Conservation (phyloP, 2,797 vertebrate genomes). For the Sphenodon punctatus region DNA sequence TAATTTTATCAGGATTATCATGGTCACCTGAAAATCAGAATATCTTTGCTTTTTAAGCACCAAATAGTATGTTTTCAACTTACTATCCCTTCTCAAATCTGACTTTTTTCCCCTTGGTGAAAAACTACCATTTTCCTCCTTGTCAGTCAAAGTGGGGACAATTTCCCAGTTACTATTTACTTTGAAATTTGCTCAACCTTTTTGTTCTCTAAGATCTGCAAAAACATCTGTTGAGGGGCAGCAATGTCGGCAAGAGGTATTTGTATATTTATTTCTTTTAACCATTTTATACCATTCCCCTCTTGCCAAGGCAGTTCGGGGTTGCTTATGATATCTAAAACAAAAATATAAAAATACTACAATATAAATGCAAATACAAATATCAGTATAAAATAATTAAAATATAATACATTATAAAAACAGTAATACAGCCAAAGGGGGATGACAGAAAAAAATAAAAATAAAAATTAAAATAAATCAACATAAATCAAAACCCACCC, state of each 20-base stretch:
- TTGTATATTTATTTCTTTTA: too few species aligned
- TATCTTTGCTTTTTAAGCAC: constrained; percentile 22
- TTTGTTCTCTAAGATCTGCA: background rate
- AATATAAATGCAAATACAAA: too few species aligned
- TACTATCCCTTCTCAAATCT: constrained; percentile 14
- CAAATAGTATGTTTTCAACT: background rate
- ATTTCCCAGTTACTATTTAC: background rate
- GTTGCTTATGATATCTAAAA: too few species aligned
- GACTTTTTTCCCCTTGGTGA: background rate
- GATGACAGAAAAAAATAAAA: too few species aligned
- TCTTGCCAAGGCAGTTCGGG: too few species aligned
- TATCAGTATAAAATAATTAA: too few species aligned
- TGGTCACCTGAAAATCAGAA: constrained; percentile 33
- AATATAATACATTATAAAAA: too few species aligned
- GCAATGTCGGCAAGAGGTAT: background rate
- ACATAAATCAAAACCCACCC: too few species aligned
- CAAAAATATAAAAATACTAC: too few species aligned
- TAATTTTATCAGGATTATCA: constrained; percentile 36
- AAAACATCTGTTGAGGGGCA: background rate
- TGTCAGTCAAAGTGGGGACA: background rate
- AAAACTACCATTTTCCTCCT: background rate
- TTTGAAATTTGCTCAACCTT: rapidly evolving
- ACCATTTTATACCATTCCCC: too few species aligned
- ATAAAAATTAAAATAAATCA: too few species aligned
- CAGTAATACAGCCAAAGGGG: too few species aligned